Evolutionary conservation across 92 coral and sea anemone species (phyloP).

Genomic region (Nematostella vectensis): DNA sequence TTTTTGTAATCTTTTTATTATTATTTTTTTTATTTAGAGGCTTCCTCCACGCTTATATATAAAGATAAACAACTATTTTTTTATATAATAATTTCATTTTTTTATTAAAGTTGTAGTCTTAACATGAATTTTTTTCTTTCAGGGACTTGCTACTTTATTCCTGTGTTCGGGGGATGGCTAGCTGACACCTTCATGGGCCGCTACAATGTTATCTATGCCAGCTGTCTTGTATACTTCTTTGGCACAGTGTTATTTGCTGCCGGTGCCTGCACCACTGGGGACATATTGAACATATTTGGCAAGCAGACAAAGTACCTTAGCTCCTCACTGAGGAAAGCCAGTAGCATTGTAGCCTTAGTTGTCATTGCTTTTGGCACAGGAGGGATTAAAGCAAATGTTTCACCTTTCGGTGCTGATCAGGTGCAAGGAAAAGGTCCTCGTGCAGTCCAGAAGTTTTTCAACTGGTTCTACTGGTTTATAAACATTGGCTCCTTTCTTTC

Average conservation of each 20-base stretch:
- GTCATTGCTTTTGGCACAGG: conserved; percentile 86
- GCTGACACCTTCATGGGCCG: conserved; percentile 76
- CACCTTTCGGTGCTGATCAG: conserved; percentile 98
- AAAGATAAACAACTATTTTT: too few relatives aligned
- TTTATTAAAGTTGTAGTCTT: too few relatives aligned
- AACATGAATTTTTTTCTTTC: conserved; percentile 3
- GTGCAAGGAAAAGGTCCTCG: conserved; percentile 67
- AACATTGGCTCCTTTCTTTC: conserved; percentile 85
- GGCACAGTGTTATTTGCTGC: conserved; percentile 47
- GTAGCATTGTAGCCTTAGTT: conserved; percentile 45
- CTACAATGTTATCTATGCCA: conserved; percentile 53
- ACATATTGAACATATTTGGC: neutral
- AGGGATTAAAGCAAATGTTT: conserved; percentile 90
- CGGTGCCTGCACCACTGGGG: conserved; percentile 16
- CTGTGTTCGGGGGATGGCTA: conserved; percentile 84
- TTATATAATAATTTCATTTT: too few relatives aligned
- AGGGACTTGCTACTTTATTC: conserved; percentile 82
- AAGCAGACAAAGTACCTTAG: neutral
- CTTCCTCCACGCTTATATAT: too few relatives aligned
- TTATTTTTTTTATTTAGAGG: too few relatives aligned
- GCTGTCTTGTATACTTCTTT: conserved; percentile 59
- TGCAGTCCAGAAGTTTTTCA: conserved; percentile 78
- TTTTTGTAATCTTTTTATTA: too few relatives aligned
- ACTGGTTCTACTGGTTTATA: conserved; percentile 96
- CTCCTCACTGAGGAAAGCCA: conserved; percentile 7